phyloP scores from a whole-genome alignment of 2,113 vertebrate species.

The Petrocephalus microphthalmus region DNA sequence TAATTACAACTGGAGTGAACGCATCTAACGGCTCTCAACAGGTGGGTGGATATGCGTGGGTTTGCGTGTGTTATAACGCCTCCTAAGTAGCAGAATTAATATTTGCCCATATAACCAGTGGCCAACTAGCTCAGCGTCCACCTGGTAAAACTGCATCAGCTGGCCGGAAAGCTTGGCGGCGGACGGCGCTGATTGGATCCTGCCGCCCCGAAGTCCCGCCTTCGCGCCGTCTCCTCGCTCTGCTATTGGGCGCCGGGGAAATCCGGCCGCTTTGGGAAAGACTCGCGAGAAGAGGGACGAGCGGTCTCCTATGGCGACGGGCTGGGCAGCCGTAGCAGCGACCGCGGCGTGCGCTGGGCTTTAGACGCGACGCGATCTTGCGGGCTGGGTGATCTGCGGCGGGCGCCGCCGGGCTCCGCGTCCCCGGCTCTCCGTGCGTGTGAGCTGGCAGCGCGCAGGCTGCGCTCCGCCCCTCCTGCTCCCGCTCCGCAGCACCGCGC shows the following conservation, averaged over 20 bases:
- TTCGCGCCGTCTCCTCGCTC: background rate
- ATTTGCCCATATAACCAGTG: background rate
- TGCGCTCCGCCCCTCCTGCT: conserved; percentile 22
- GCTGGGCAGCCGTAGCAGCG: conserved; percentile 7
- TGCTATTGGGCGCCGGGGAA: conserved; percentile 15
- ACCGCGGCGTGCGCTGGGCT: background rate
- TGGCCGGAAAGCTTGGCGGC: background rate
- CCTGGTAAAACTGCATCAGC: background rate
- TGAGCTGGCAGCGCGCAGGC: background rate
- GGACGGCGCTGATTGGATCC: conserved; percentile 15
- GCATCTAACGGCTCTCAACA: background rate
- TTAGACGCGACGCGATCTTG: background rate
- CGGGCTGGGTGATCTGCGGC: background rate
- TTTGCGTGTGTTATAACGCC: background rate
- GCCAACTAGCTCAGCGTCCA: background rate
- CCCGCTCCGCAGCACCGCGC: background rate
- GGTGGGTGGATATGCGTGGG: background rate
- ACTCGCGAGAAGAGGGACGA: conserved; percentile 26
- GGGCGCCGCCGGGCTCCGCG: too few species aligned
- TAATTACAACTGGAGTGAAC: background rate
- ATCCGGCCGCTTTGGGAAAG: conserved; percentile 1
- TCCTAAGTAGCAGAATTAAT: background rate
- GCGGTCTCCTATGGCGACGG: conserved; percentile 34
- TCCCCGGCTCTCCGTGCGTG: too few species aligned
- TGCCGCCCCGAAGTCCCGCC: conserved; percentile 7